Percentiles rank a stretch among this genome's conserved stretches.
Conservation (phyloP, 2,113 vertebrate genomes). For the Anolis carolinensis region DNA sequence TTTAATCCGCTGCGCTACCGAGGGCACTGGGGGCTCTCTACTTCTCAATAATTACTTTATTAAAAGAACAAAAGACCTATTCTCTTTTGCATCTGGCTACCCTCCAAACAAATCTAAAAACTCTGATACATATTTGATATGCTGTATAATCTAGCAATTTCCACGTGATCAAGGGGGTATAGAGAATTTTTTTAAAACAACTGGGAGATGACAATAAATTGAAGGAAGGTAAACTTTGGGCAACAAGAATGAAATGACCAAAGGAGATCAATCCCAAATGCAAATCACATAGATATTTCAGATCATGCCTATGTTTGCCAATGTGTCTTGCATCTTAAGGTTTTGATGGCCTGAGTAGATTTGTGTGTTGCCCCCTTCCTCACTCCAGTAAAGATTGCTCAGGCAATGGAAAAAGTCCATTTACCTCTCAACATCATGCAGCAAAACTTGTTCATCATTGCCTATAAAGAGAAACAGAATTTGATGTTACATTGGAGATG, state of each 20-base stretch:
- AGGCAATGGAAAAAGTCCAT: conserved; percentile 58
- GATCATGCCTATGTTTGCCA: not conserved
- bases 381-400: conserved; percentile 29
- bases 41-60: too few relatives aligned
- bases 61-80: too few relatives aligned
- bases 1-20: too few relatives aligned
- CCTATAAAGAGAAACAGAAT: conserved; percentile 78
- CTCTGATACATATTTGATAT: not conserved
- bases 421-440: conserved; percentile 97
- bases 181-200: too few relatives aligned
- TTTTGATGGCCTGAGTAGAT: not conserved
- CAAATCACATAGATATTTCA: not conserved
- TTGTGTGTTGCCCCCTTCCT: not conserved
- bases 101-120: not conserved
- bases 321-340: not conserved
- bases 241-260: not conserved
- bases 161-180: not conserved
- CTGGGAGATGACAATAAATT: not conserved
- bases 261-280: not conserved
- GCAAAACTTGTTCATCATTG: conserved; percentile 98
- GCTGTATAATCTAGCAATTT: not conserved
- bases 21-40: too few relatives aligned
- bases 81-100: not conserved
- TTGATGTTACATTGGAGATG: conserved; percentile 31
- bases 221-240: not conserved